These are phyloP conservation scores for Cerastis rubricosa DNA, from an alignment of 2,888 invertebrate species.

Conservation along the genomic window DNA sequence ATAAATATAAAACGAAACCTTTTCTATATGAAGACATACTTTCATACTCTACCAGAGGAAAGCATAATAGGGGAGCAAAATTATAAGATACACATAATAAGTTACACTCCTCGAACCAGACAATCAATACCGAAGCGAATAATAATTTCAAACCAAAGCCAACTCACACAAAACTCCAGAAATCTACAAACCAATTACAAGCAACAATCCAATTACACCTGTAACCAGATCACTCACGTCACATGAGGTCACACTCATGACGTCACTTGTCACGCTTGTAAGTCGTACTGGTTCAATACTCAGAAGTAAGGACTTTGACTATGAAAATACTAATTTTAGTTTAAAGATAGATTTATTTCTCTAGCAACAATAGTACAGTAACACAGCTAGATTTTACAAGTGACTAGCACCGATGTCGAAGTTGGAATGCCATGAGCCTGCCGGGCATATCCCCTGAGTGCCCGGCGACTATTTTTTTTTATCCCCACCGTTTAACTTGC, in stretches of 20 bases:
- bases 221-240: slow-evolving; percentile 15
- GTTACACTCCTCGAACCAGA: background rate
- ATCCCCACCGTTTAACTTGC: too few species aligned
- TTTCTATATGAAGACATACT: background rate
- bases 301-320: too few species aligned
- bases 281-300: too few species aligned
- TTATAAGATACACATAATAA: background rate
- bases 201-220: slow-evolving; percentile 30
- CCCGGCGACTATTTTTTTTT: too few species aligned
- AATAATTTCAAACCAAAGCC: background rate
- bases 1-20: background rate
- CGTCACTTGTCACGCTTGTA: slow-evolving; percentile 23
- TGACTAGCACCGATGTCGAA: too few species aligned
- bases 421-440: too few species aligned
- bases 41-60: background rate
- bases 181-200: slow-evolving; percentile 26
- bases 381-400: too few species aligned
- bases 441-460: too few species aligned
- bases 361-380: too few species aligned
- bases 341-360: too few species aligned
- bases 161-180: background rate
- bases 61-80: background rate
- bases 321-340: too few species aligned
- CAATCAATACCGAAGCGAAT: background rate
- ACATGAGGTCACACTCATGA: slow-evolving; percentile 16